These are phyloP conservation scores for Lasaia peninsularis DNA, from an alignment of 1,140 invertebrate species.

Conservation along the genomic window DNA sequence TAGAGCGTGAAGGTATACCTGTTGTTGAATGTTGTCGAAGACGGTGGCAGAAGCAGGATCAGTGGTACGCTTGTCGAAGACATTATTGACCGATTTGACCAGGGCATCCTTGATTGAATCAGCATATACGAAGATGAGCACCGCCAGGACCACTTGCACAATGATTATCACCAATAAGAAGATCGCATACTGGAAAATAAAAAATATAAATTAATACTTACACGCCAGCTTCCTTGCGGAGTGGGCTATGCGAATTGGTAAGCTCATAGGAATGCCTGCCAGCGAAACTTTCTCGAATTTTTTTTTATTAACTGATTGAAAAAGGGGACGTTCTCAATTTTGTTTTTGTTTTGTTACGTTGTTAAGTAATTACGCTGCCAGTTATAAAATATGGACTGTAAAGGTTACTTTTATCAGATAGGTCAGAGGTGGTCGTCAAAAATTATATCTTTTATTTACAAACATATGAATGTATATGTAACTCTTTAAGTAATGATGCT, in stretches of 20 bases:
- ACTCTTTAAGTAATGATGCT: too few relatives aligned
- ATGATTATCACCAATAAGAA: conserved; percentile 81
- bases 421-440: too few relatives aligned
- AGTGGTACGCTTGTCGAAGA: conserved; percentile 67
- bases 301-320: too few relatives aligned
- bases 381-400: too few relatives aligned
- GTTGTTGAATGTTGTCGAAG: conserved; percentile 75
- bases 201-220: not conserved
- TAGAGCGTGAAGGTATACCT: conserved; percentile 57
- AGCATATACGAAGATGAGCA: conserved; percentile 78
- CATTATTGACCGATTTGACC: conserved; percentile 62
- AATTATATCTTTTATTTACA: too few relatives aligned
- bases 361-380: too few relatives aligned
- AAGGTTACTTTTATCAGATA: too few relatives aligned
- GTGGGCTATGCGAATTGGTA: not conserved
- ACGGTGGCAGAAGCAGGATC: conserved; percentile 46
- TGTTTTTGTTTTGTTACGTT: too few relatives aligned
- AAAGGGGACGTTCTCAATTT: too few relatives aligned
- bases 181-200: conserved; percentile 79
- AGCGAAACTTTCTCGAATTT: too few relatives aligned
- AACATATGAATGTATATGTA: too few relatives aligned
- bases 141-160: conserved; percentile 80
- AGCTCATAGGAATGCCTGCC: too few relatives aligned
- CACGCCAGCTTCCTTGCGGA: not conserved
- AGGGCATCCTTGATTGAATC: conserved; percentile 67